These are phyloP conservation scores for Sebastes baramenuke DNA, from an alignment of 2,797 vertebrate genomes.

Conservation along the genomic window DNA sequence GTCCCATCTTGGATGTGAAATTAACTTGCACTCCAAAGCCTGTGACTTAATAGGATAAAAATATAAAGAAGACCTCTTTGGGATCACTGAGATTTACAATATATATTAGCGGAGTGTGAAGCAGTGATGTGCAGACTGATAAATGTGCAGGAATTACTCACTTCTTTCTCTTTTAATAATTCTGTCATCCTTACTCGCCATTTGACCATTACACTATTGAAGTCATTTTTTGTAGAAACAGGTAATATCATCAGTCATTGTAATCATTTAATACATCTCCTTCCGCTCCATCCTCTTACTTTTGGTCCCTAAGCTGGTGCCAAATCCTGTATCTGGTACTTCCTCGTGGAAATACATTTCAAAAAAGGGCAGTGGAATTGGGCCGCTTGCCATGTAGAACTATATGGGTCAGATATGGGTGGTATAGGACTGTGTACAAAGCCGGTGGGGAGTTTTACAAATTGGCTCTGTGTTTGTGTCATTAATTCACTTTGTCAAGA, in stretches of 20 bases:
- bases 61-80: conserved; percentile 57
- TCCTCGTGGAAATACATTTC: conserved; percentile 67
- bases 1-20: conserved; percentile 73
- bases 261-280: conserved; percentile 87
- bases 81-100: conserved; percentile 73
- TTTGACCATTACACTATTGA: conserved; percentile 80
- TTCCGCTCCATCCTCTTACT: conserved; percentile 47
- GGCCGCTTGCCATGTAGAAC: conserved; percentile 66
- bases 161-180: conserved; percentile 84
- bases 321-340: conserved; percentile 61
- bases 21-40: conserved; percentile 68
- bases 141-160: conserved; percentile 81
- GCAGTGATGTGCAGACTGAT: conserved; percentile 79
- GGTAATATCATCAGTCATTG: conserved; percentile 83
- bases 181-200: conserved; percentile 78
- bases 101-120: conserved; percentile 74
- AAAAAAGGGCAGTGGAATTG: conserved; percentile 42
- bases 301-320: conserved; percentile 59
- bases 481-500: conserved; percentile 73
- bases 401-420: conserved; percentile 64
- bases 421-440: conserved; percentile 56
- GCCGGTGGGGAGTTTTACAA: conserved; percentile 66
- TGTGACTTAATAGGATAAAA: conserved; percentile 74
- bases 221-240: conserved; percentile 78
- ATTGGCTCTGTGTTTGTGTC: conserved; percentile 57